Base-by-base conservation (phyloP, 2,797 vertebrate genomes). In the Enteromius trimaculatus region DNA sequence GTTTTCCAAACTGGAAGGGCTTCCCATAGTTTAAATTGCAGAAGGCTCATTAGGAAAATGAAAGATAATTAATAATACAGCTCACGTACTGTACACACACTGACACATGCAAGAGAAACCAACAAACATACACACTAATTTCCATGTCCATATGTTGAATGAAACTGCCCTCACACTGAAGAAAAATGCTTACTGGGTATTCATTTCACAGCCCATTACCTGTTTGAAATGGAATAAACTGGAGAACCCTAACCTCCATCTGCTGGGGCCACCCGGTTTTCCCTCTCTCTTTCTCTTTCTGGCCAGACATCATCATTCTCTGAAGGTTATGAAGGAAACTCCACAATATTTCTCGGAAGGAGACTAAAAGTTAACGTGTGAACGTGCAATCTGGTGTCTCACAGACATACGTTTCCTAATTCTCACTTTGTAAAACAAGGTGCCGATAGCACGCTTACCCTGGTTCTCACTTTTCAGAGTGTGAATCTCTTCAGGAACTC, bases 201-300 rank as follows among this genome's bases (percentile, higher is more conserved):
- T 82, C 71, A 88, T 86, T 88, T 86, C 87, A 84, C 84, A 84
- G 51, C 23, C n/a, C 82, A 86, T 88, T 86, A 77, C 81, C 75
- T 72, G 51, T 49, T 34, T 74, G 58, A 80, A 84, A 84, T 75
- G 29, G 19, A 84, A 80, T 80, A 68, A 76, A 37, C 49, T 60
- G 37, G 60, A 68, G 60, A 76, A 34, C 14, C 23, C 81, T 68
- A 76, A 60, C 42, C 80, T 23, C 55, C 80, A 74, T 64, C 55
- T 60, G 66, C 81, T 26, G 23, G 51, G 26, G 21, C 31, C 23
- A 10, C 69, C 70, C 14, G 5, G 44, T 64, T 74, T 81, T 49
- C 21, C 39, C 13, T 9, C 3, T 26, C 21, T 65, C 69, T 19
- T 26, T 53, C 16, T 68, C 58, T 66, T n/a, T 79, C 64, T 26